Conservation (phyloP, 1,140 invertebrate genomes). For the Bombyx mori region DNA sequence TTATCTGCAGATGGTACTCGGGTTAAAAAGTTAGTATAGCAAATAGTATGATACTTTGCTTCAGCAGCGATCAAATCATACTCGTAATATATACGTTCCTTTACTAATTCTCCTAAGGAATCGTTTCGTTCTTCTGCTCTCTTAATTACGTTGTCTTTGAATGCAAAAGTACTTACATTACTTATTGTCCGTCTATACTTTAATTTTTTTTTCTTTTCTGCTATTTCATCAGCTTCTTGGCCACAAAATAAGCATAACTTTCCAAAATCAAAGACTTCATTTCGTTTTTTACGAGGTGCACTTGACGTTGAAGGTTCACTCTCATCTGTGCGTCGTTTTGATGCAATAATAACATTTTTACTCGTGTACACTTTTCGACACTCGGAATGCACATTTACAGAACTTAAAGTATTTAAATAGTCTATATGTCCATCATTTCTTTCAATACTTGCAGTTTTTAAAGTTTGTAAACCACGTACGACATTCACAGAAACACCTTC, state of each 20-base stretch:
- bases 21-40: constrained; percentile 39
- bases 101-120: constrained; percentile 36
- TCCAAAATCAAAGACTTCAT: constrained; percentile 35
- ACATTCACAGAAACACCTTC: constrained; percentile 4
- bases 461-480: constrained; percentile 37
- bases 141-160: constrained; percentile 16
- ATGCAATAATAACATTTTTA: constrained; percentile 31
- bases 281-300: constrained; percentile 36
- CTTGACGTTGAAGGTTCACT: constrained; percentile 25
- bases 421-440: constrained; percentile 18
- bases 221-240: constrained; percentile 31
- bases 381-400: constrained; percentile 38
- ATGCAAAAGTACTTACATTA: constrained; percentile 39
- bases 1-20: constrained; percentile 29
- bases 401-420: constrained; percentile 42
- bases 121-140: constrained; percentile 35
- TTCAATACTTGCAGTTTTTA: constrained; percentile 40
- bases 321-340: constrained; percentile 31
- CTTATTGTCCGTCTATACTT: constrained; percentile 37
- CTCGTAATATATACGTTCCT: constrained; percentile 33
- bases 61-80: constrained; percentile 14
- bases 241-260: constrained; percentile 41
- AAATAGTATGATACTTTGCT: constrained; percentile 37
- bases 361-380: constrained; percentile 38
- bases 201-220: constrained; percentile 1